Percentiles rank a stretch among this genome's conserved stretches.
phyloP scores from a whole-genome alignment of 2,113 vertebrate genomes.

The Otis tarda region DNA sequence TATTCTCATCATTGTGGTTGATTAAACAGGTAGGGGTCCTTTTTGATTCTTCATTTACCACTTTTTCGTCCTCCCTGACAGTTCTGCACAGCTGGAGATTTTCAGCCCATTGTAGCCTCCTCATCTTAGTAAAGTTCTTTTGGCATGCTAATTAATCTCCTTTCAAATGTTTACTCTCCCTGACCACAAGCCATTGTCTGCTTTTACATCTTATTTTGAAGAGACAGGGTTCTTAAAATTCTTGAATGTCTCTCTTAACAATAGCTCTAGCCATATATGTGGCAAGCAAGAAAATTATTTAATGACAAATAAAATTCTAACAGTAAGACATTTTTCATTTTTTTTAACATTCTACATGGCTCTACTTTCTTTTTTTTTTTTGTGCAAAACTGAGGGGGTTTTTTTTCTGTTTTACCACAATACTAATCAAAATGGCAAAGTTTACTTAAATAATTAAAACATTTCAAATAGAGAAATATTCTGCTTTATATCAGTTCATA shows the following conservation, averaged over 20 bases:
- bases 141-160: slow-evolving; percentile 60
- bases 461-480: not conserved
- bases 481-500: not conserved
- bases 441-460: not conserved
- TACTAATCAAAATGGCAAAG: not conserved
- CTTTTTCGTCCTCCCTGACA: slow-evolving; percentile 23
- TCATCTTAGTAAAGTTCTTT: slow-evolving; percentile 38
- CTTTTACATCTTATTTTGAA: slow-evolving; percentile 50
- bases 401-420: not conserved
- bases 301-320: not conserved
- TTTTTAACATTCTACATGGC: not conserved
- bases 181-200: slow-evolving; percentile 42
- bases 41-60: not conserved
- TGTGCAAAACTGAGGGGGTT: not conserved
- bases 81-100: slow-evolving; percentile 43
- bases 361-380: not conserved
- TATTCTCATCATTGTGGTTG: not conserved
- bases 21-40: slow-evolving; percentile 35
- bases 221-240: slow-evolving; percentile 18
- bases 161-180: slow-evolving; percentile 49
- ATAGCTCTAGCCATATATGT: not conserved
- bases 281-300: not conserved
- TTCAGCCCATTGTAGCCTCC: slow-evolving; percentile 28
- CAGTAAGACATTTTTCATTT: not conserved
- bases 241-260: slow-evolving; percentile 24